Evolutionary conservation across 2,113 vertebrate species (phyloP).

Genomic region (Nesoenas mayeri): DNA sequence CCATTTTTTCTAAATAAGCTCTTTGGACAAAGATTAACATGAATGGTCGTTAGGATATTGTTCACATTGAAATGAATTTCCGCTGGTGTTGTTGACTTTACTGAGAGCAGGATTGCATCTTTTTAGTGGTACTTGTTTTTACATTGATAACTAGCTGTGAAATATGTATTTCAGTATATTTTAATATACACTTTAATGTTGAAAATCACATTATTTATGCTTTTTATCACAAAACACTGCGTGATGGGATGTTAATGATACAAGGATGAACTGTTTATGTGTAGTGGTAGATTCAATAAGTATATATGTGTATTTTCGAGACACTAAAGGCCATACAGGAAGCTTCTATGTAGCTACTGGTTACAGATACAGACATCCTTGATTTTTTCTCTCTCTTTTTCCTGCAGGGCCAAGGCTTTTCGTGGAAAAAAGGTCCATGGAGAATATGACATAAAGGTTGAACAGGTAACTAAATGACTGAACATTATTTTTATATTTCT

Average conservation of each 20-base stretch:
- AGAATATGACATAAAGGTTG: conserved; percentile 94
- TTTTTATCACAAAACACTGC: not conserved
- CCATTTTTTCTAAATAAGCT: not conserved
- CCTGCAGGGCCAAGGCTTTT: conserved; percentile 90
- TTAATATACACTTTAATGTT: not conserved
- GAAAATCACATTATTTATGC: not conserved
- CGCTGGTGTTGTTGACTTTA: not conserved
- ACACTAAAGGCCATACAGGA: not conserved
- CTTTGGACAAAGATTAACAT: fast-evolving
- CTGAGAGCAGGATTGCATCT: not conserved
- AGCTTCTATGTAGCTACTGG: not conserved
- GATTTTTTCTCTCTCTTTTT: conserved; percentile 1
- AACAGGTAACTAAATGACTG: conserved; percentile 83
- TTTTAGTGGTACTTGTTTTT: not conserved
- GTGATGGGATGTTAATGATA: not conserved
- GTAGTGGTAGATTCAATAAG: not conserved
- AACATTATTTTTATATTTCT: not conserved
- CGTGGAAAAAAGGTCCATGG: conserved; percentile 94
- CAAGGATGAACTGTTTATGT: too few species aligned
- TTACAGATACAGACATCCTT: not conserved
- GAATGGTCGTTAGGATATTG: too few species aligned
- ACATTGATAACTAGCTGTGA: not conserved
- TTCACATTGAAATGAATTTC: not conserved
- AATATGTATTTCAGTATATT: fast-evolving
- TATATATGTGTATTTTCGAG: not conserved